Conservation (phyloP, 2,888 invertebrate genomes). For the Exephanes ischioxanthus region DNA sequence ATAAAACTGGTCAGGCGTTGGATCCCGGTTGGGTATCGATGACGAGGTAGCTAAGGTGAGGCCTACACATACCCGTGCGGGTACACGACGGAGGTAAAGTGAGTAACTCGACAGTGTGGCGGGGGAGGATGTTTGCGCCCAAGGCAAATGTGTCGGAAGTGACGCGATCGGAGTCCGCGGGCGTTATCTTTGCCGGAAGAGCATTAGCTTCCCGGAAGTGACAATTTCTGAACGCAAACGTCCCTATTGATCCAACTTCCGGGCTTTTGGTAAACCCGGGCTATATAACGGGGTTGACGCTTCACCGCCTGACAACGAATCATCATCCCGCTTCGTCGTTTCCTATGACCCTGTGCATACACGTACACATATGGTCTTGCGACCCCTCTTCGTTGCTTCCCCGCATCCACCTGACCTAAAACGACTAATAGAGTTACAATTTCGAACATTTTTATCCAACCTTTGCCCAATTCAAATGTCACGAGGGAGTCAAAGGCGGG, state of each 20-base stretch:
- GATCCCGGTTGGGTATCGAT: slow-evolving; percentile 55
- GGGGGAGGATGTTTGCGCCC: slow-evolving; percentile 35
- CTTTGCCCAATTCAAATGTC: not conserved
- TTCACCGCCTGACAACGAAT: slow-evolving; percentile 57
- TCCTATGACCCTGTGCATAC: slow-evolving; percentile 4
- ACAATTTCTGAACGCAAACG: slow-evolving; percentile 83
- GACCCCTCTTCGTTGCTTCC: not conserved
- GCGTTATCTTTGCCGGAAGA: slow-evolving; percentile 80
- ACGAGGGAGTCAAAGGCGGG: not conserved
- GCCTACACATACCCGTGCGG: not conserved
- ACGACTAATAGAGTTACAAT: slow-evolving; percentile 2
- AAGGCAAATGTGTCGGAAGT: slow-evolving; percentile 70
- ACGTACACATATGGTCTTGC: not conserved
- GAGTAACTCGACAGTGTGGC: slow-evolving; percentile 20
- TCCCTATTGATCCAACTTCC: slow-evolving; percentile 80
- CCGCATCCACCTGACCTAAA: not conserved
- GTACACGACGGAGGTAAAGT: slow-evolving; percentile 15
- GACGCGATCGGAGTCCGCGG: slow-evolving; percentile 55
- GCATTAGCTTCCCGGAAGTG: slow-evolving; percentile 82
- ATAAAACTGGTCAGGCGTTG: slow-evolving; percentile 58
- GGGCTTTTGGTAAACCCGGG: slow-evolving; percentile 70
- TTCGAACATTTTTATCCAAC: slow-evolving; percentile 3
- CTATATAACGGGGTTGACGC: slow-evolving; percentile 48
- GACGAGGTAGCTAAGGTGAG: slow-evolving; percentile 31
- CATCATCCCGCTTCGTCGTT: slow-evolving; percentile 43